Evolutionary conservation across 2,113 vertebrate genomes (phyloP), one percentile per base, ranked within the genome.

Genomic region (Pelecanoides urinatrix): DNA sequence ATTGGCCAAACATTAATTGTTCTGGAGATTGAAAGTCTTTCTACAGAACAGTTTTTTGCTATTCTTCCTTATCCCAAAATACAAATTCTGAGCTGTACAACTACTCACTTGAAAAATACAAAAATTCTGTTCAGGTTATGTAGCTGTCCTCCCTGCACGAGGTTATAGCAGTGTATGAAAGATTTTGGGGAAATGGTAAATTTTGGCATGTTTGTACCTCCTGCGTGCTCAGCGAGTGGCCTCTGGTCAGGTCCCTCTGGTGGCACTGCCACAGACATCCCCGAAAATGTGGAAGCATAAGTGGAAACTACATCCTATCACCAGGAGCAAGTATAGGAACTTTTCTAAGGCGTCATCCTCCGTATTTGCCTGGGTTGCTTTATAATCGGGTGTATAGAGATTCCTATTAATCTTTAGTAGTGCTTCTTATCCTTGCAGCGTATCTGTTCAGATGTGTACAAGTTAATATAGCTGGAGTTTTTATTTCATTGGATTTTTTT

Each of bases 271-370:
- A 12, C 30, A 12, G 13, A 2, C 50, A 17, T 4, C 38, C n/a
- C 56, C 0, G 2, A 27, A 16, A 36, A 6, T 1, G 16, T 7
- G 42, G 32, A 7, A 3, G 4, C 7, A 0, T 7, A 1, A 22
- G 11, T 4, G 20, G n/a, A 42, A 36, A 3, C 34, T 30, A 2
- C 50, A 21, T 22, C 49, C 70, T 44, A 1, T 26, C 61, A 7
- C 12, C 45, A 63, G 45, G 45, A 62, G 34, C 32, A 32, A 10
- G 13, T 15, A 7, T 21, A 9, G 55, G 59, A 36, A 1, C 34
- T 36, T 16, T 2, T 8, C 70, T 10, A 10, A 7, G 34, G 2
- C 49, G n/a, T 50, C 44, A 15, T 21, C 18, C 20, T 70, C 72
- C 1, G 0, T 12, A 2, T 52, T 32, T 79, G n/a, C 71, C 38